These are phyloP conservation scores for Luscinia luscinia DNA, from an alignment of 2,797 vertebrate species.

Conservation along the genomic window DNA sequence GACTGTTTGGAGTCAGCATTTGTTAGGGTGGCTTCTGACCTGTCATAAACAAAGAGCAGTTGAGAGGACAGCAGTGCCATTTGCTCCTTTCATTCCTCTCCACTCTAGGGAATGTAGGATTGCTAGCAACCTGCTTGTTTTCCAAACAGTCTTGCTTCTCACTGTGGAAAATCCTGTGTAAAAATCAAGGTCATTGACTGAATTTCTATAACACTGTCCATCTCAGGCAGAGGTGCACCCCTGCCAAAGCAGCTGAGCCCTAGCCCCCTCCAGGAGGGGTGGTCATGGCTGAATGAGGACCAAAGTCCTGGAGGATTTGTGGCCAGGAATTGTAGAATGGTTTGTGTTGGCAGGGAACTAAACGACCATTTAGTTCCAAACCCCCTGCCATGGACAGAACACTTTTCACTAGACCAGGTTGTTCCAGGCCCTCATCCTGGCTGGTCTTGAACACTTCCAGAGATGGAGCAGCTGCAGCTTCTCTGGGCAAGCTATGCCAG, in stretches of 20 bases:
- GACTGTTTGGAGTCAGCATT: not conserved
- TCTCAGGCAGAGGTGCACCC: not conserved
- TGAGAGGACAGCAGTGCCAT: not conserved
- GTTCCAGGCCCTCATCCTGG: not conserved
- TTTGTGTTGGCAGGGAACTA: not conserved
- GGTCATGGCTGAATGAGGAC: not conserved
- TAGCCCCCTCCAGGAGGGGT: not conserved
- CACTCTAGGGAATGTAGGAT: not conserved
- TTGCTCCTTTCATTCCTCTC: not conserved
- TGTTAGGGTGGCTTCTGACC: not conserved
- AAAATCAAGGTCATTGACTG: not conserved
- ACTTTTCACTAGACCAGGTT: not conserved
- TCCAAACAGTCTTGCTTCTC: not conserved
- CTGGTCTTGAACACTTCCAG: not conserved
- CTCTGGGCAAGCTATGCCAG: not conserved
- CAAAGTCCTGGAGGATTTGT: not conserved
- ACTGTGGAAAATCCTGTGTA: not conserved
- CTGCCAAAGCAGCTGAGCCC: not conserved
- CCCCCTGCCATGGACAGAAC: not conserved
- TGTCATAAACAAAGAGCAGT: not conserved
- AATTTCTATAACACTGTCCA: fast-evolving
- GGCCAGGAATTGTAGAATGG: not conserved
- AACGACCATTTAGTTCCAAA: not conserved
- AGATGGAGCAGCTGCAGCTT: not conserved
- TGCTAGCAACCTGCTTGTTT: not conserved